Evolutionary conservation across 2,888 invertebrate genomes (phyloP).

Genomic region (Apamea sordens): DNA sequence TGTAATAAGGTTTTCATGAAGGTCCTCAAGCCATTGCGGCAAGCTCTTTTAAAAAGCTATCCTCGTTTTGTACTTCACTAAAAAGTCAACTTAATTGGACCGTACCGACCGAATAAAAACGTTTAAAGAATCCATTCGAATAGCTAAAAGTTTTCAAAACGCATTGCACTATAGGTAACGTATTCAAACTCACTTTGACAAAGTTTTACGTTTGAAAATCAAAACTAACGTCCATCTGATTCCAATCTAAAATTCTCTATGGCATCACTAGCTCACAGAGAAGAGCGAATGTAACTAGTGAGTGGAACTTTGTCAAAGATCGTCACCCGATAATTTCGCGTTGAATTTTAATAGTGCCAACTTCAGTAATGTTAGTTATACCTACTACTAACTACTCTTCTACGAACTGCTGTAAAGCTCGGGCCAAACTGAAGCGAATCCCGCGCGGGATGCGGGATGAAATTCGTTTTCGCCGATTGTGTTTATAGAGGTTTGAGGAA

Average conservation of each 20-base stretch:
- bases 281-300: background rate
- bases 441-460: background rate
- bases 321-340: background rate
- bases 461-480: background rate
- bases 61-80: background rate
- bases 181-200: slow-evolving; percentile 41
- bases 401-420: background rate
- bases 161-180: slow-evolving; percentile 7
- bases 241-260: slow-evolving; percentile 52
- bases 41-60: background rate
- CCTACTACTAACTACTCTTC: background rate
- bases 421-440: background rate
- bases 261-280: slow-evolving; percentile 7
- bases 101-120: no score
- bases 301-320: slow-evolving; percentile 26
- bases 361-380: background rate
- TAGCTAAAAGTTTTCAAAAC: slow-evolving; percentile 15
- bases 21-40: background rate
- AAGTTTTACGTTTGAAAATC: slow-evolving; percentile 51
- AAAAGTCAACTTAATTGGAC: no score
- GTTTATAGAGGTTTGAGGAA: no score
- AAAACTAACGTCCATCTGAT: slow-evolving; percentile 38
- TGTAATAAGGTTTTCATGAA: background rate
- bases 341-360: background rate
- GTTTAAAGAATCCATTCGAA: background rate